Percentiles rank a stretch among this genome's conserved stretches.
Evolutionary conservation across 2,797 vertebrate genomes (phyloP).

Genomic region (Graptemys geographica): DNA sequence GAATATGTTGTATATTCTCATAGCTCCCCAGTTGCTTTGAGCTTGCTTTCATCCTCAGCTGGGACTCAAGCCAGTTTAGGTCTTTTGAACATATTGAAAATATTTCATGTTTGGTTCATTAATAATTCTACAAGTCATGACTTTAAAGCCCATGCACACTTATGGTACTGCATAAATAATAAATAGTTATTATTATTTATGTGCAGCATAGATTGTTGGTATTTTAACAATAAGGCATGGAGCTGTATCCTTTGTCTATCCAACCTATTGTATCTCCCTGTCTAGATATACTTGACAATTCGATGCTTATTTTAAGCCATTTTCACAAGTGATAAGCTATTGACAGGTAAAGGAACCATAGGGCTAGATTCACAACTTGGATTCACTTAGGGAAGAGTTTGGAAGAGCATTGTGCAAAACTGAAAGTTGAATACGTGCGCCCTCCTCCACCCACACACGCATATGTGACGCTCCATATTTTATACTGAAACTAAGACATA

Average conservation of each 20-base stretch:
- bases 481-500: background rate
- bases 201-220: background rate
- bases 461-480: background rate
- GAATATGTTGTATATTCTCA: constrained; percentile 43
- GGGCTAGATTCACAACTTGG: background rate
- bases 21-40: constrained; percentile 59
- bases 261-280: background rate
- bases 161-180: constrained; percentile 56
- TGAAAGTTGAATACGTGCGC: background rate
- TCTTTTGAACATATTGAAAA: constrained; percentile 53
- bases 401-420: background rate
- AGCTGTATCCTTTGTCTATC: background rate
- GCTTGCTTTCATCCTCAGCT: constrained; percentile 47
- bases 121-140: constrained; percentile 51
- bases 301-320: background rate
- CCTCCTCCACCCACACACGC: background rate
- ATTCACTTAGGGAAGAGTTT: background rate
- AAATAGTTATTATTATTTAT: constrained; percentile 27
- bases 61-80: constrained; percentile 59
- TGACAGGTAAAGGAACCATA: background rate
- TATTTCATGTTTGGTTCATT: constrained; percentile 68
- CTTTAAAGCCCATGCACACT: constrained; percentile 24
- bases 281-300: background rate
- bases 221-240: background rate
- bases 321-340: background rate